A percentile compares a stretch with the other conserved stretches of the same genome.
Evolutionary conservation across 2,797 vertebrate genomes (phyloP).

Genomic region (Balearica regulorum): DNA sequence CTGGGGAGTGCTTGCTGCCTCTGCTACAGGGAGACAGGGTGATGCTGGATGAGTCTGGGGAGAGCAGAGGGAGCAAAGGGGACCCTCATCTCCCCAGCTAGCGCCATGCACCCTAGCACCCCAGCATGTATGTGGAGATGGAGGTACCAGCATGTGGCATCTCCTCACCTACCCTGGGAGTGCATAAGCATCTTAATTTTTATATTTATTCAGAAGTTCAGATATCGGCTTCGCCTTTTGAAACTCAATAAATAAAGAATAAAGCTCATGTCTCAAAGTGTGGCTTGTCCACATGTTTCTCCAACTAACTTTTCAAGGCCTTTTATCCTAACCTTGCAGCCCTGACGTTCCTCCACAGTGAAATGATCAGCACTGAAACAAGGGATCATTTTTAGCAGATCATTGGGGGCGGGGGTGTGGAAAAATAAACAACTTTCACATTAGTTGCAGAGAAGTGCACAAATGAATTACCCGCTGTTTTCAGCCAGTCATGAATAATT

Average conservation of each 20-base stretch:
- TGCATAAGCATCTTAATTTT: not conserved
- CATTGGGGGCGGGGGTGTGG: not conserved
- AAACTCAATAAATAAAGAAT: not conserved
- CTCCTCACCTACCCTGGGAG: not conserved
- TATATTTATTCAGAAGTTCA: not conserved
- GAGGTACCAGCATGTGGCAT: not conserved
- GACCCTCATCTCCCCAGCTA: not conserved
- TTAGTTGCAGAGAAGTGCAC: conserved; percentile 71
- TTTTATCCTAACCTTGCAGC: not conserved
- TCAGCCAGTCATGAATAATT: conserved; percentile 79
- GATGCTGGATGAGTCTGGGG: not conserved
- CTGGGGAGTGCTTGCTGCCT: not conserved
- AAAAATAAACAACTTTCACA: conserved; percentile 68
- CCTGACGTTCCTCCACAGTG: not conserved
- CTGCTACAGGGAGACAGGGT: not conserved
- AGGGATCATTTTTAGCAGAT: conserved; percentile 51
- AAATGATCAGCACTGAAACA: conserved; percentile 50
- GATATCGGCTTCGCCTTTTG: not conserved
- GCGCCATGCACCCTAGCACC: not conserved
- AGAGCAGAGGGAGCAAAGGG: not conserved
- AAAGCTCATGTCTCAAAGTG: not conserved
- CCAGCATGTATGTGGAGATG: not conserved
- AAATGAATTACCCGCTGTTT: conserved; percentile 74
- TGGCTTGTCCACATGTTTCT: not conserved
- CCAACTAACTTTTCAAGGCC: not conserved